These are phyloP conservation scores for Drosophila equinoxialis DNA, from an alignment of 1,140 invertebrate species.

Conservation along the genomic window DNA sequence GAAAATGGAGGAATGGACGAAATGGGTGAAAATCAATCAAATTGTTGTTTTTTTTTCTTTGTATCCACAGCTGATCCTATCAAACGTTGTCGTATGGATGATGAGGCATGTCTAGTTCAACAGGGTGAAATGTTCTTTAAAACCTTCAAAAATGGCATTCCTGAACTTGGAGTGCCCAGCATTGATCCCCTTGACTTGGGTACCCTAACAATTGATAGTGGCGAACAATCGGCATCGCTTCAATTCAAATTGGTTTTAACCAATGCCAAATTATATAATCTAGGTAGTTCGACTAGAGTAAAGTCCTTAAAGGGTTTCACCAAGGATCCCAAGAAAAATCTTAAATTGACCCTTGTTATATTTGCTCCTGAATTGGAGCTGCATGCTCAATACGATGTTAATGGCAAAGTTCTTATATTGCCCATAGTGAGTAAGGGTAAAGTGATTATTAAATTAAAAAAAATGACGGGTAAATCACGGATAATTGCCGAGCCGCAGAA, in stretches of 20 bases:
- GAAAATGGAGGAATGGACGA: too few species aligned
- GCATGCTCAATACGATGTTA: conserved; percentile 58
- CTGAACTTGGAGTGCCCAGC: conserved; percentile 20
- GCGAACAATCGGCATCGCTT: conserved; percentile 35
- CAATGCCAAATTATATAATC: conserved; percentile 42
- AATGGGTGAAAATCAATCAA: too few species aligned
- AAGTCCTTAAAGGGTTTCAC: conserved; percentile 49
- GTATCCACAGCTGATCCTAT: conserved; percentile 34
- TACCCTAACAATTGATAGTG: conserved; percentile 36
- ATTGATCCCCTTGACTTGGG: conserved; percentile 48
- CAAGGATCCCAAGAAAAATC: conserved; percentile 40
- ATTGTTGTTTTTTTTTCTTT: not conserved
- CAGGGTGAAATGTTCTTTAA: conserved; percentile 42
- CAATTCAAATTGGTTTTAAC: conserved; percentile 47
- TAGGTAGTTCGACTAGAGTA: conserved; percentile 19
- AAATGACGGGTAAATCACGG: conserved; percentile 27
- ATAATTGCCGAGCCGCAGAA: conserved; percentile 41
- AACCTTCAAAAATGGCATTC: conserved; percentile 41
- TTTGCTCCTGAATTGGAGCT: conserved; percentile 33
- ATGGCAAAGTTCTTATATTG: conserved; percentile 57
- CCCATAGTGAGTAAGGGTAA: conserved; percentile 54
- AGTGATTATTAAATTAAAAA: conserved; percentile 26
- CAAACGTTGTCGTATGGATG: conserved; percentile 44
- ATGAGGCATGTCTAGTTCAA: conserved; percentile 42
- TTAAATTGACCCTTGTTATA: conserved; percentile 35